phyloP scores from a whole-genome alignment of 2,113 vertebrate species.

The Platysternon megacephalum region DNA sequence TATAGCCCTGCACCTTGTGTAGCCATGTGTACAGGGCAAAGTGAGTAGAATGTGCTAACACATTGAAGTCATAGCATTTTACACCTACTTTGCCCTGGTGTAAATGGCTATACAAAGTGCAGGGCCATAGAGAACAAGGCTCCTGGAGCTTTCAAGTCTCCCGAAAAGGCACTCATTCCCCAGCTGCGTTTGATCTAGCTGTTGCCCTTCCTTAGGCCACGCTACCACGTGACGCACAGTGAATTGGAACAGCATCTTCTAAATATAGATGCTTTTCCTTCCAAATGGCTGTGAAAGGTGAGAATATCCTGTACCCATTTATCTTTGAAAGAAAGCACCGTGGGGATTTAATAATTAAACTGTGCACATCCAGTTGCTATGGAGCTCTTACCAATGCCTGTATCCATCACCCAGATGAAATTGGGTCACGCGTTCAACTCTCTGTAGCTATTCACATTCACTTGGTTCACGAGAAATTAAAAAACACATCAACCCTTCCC shows the following conservation, averaged over 20 bases:
- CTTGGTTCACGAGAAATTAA: neutral
- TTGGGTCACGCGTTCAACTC: conserved; percentile 61
- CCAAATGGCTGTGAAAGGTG: neutral
- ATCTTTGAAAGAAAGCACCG: conserved; percentile 19
- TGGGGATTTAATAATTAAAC: conserved; percentile 55
- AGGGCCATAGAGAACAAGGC: accelerated
- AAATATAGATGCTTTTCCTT: conserved; percentile 38
- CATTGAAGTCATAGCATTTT: accelerated
- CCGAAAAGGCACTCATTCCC: neutral
- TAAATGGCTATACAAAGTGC: accelerated
- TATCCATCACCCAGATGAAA: conserved; percentile 64
- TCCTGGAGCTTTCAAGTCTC: neutral
- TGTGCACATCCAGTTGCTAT: conserved; percentile 70
- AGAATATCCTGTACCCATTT: conserved; percentile 29
- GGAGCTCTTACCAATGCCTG: conserved; percentile 31
- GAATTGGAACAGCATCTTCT: conserved; percentile 43
- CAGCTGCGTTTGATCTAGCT: accelerated
- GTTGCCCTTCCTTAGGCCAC: neutral
- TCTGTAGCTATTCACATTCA: neutral
- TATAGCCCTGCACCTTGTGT: accelerated
- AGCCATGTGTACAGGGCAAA: accelerated
- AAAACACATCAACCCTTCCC: neutral
- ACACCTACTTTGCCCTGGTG: neutral
- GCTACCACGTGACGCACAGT: neutral
- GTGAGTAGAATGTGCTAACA: neutral